Percentiles rank a stretch among this genome's conserved stretches.
These are phyloP conservation scores for Aspiorhynchus laticeps DNA, from an alignment of 2,113 vertebrate genomes.

Conservation along the genomic window DNA sequence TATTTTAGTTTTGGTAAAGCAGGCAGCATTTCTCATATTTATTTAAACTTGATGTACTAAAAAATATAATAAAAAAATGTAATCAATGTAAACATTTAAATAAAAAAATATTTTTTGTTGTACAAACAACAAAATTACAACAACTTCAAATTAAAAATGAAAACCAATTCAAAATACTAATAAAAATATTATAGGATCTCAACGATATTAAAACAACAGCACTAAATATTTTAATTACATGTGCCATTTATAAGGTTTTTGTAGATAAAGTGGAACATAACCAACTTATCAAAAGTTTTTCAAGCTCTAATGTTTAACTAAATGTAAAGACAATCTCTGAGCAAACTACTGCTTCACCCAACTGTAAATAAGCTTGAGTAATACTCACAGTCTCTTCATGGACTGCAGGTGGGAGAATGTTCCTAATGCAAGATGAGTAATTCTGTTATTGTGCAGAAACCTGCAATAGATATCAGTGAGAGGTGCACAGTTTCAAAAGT, in stretches of 20 bases:
- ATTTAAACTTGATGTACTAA: background rate
- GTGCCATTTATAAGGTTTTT: background rate
- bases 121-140: background rate
- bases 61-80: background rate
- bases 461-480: constrained; percentile 69
- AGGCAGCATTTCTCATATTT: background rate
- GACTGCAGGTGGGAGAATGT: constrained; percentile 92
- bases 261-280: background rate
- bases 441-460: constrained; percentile 98
- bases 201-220: background rate
- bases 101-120: too few relatives aligned
- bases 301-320: background rate
- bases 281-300: background rate
- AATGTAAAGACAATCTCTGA: background rate
- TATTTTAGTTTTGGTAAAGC: too few relatives aligned
- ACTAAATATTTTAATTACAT: background rate
- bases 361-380: background rate
- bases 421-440: constrained; percentile 89
- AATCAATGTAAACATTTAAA: background rate
- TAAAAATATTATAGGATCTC: too few relatives aligned
- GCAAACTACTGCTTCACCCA: background rate
- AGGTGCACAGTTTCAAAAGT: background rate
- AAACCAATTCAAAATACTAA: too few relatives aligned
- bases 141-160: background rate
- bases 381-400: constrained; percentile 97